phyloP scores from a whole-genome alignment of 2,888 invertebrate species.

The Ceriagrion tenellum region DNA sequence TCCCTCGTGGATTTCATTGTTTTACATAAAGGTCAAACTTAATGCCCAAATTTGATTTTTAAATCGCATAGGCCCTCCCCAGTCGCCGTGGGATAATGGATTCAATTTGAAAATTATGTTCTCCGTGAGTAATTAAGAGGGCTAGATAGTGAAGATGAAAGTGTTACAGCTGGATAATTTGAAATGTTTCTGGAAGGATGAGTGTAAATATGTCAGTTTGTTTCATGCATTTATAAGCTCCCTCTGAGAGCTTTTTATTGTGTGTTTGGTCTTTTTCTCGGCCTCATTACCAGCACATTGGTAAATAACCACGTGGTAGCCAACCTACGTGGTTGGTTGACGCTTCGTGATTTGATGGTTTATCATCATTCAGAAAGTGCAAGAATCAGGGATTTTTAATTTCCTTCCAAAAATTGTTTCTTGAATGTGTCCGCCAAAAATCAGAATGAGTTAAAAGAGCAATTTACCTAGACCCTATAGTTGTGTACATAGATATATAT shows the following conservation, averaged over 20 bases:
- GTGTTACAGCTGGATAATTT: background rate
- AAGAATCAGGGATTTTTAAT: slow-evolving; percentile 53
- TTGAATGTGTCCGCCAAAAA: background rate
- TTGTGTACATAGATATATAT: slow-evolving; percentile 44
- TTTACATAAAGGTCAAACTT: background rate
- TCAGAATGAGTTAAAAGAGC: background rate
- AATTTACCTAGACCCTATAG: background rate
- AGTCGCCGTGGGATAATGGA: background rate
- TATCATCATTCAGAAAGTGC: slow-evolving; percentile 19
- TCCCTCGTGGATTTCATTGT: background rate
- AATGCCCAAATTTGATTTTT: background rate
- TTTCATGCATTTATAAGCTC: slow-evolving; percentile 44
- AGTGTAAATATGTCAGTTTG: slow-evolving; percentile 30
- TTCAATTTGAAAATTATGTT: background rate
- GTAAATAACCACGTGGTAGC: background rate
- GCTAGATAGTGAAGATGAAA: background rate
- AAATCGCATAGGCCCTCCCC: slow-evolving; percentile 7
- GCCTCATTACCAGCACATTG: background rate
- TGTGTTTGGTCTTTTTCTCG: slow-evolving; percentile 31
- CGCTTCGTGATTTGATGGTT: slow-evolving; percentile 12
- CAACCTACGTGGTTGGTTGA: background rate
- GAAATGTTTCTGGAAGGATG: background rate
- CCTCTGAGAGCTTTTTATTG: background rate
- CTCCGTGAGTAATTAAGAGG: background rate
- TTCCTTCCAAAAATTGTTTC: slow-evolving; percentile 19